Base-by-base conservation (phyloP, 2,113 vertebrate genomes). In the Sterrhoptilus dennistouni region DNA sequence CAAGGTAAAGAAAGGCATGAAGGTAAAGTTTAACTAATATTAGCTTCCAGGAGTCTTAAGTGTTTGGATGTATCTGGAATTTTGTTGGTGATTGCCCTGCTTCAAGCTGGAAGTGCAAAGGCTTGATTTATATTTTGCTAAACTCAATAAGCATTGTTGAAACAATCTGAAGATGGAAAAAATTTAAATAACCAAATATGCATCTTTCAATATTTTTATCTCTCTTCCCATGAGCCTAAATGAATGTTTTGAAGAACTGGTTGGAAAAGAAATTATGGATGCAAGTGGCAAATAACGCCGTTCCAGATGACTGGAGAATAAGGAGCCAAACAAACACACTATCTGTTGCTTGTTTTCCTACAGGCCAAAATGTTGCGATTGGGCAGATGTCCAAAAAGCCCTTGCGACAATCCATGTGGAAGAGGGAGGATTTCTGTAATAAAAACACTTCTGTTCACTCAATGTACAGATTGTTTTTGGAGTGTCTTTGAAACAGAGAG, bases 361-460 rank as follows among this genome's bases (percentile, higher is more conserved):
- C 90, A 94, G 94, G 92, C 95, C 92, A 96, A 96, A 97, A 93
- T 87, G 86, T 87, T 96, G 96, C 84, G 33, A 75, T 82, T 90
- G 93, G 96, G 96, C 93, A 89, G 94, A 89, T 86, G 65, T 84
- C 96, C 96, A 97, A 92, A 94, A 96, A 96, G 89, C 92, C 76
- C 86, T 94, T 84, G 49, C 0, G 24, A 93, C 83, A 79, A 94
- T 92, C 92, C 93, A 82, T 95, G 95, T 92, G 95, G 95, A 97
- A 96, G 80, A 76, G 70, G 76, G 40, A 94, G 90, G 92, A 92
- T 89, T 95, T 94, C 95, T 93, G 93, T 82, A 96, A 94, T 95
- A 96, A 96, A 96, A 94, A 68, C 96, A 96, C 92, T 95, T 96
- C 95, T 96, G 96, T 96, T 96, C 92, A 61, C 76, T 97, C 88